A percentile compares a stretch with the other conserved stretches of the same genome.
Conservation (phyloP, 2,888 invertebrate species). For the Archaeoteleia sp. region DNA sequence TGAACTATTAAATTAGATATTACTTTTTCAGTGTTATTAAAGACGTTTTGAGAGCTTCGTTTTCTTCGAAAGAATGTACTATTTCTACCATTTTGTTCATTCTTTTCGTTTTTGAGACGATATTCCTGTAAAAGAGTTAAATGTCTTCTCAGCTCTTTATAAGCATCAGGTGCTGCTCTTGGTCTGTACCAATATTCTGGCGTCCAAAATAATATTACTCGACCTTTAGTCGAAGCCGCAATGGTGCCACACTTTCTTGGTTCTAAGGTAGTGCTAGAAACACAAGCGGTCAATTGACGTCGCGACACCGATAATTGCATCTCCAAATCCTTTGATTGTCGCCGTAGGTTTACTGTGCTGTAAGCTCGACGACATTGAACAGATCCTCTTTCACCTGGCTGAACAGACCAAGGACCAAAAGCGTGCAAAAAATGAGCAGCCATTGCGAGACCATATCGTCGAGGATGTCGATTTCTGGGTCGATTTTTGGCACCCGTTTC, state of each 20-base stretch:
- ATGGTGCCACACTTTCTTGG: constrained; percentile 45
- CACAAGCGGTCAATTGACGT: constrained; percentile 74
- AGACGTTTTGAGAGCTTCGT: not conserved
- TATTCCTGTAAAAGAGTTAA: constrained; percentile 59
- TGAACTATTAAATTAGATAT: not conserved
- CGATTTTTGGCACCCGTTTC: not conserved
- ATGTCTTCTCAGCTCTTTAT: constrained; percentile 73
- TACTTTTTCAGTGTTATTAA: constrained; percentile 11
- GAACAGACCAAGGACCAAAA: constrained; percentile 76
- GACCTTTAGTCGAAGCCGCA: constrained; percentile 58
- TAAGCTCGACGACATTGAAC: constrained; percentile 74
- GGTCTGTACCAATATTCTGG: constrained; percentile 78
- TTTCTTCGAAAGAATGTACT: constrained; percentile 15
- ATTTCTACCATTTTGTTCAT: not conserved
- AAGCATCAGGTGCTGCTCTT: constrained; percentile 73
- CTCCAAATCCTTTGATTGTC: constrained; percentile 72
- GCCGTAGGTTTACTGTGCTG: constrained; percentile 73
- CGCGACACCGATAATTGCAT: constrained; percentile 74
- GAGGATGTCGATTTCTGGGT: constrained; percentile 64
- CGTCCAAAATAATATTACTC: constrained; percentile 77
- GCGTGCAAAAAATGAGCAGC: constrained; percentile 76
- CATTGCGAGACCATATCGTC: constrained; percentile 75
- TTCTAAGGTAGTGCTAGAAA: constrained; percentile 74
- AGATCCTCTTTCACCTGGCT: constrained; percentile 74
- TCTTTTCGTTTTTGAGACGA: constrained; percentile 40